phyloP scores from a whole-genome alignment of 2,113 vertebrate species.

The Brachyistius frenatus region DNA sequence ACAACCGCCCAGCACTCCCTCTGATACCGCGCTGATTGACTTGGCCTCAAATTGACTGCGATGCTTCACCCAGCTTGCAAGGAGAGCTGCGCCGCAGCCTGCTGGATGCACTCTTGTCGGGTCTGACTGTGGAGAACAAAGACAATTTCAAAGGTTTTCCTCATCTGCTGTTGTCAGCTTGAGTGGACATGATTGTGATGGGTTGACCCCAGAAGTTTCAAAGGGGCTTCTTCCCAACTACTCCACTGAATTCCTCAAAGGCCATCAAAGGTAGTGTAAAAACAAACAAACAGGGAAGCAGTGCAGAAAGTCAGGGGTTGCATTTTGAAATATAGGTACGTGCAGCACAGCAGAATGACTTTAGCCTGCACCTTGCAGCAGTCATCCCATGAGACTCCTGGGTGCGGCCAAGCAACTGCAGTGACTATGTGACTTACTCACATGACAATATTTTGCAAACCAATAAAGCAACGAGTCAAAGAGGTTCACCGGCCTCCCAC shows the following conservation, averaged over 20 bases:
- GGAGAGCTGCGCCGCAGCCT: conserved; percentile 28
- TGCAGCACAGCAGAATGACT: conserved; percentile 9
- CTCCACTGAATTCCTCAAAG: conserved; percentile 51
- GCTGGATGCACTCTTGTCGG: conserved; percentile 51
- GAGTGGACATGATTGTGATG: conserved; percentile 57
- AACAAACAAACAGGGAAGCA: conserved; percentile 10
- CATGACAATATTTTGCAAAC: conserved; percentile 60
- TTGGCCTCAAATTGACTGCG: conserved; percentile 67
- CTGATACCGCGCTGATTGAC: conserved; percentile 69
- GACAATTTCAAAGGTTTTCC: conserved; percentile 68
- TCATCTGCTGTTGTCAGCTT: conserved; percentile 67
- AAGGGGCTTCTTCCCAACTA: conserved; percentile 40
- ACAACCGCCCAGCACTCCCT: conserved; percentile 55
- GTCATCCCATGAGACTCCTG: conserved; percentile 36
- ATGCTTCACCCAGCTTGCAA: conserved; percentile 46
- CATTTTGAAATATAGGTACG: not conserved
- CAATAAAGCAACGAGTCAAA: conserved; percentile 68
- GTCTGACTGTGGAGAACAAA: conserved; percentile 69
- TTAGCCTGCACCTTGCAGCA: conserved; percentile 17
- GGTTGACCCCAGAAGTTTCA: conserved; percentile 46
- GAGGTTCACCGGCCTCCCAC: conserved; percentile 40
- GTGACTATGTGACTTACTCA: conserved; percentile 49
- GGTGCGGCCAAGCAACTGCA: conserved; percentile 67
- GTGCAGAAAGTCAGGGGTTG: not conserved
- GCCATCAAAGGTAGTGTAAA: conserved; percentile 29